Conservation (phyloP, 2,113 vertebrate genomes). For the Vidua chalybeata region DNA sequence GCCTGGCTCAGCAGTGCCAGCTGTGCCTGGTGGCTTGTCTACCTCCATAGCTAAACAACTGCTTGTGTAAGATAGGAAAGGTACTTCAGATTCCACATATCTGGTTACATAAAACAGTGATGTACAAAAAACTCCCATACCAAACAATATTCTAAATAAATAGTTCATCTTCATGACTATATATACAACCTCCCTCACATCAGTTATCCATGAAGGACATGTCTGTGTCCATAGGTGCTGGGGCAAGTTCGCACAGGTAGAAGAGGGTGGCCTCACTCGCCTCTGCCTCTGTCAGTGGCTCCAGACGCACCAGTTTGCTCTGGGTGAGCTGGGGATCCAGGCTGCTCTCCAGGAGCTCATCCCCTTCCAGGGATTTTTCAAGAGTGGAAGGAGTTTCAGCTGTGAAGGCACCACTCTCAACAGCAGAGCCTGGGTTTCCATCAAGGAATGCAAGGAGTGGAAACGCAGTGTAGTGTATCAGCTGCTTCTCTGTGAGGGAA, state of each 20-base stretch:
- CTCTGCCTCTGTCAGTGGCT: constrained; percentile 91
- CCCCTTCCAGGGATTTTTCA: constrained; percentile 72
- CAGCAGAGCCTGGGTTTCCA: constrained; percentile 75
- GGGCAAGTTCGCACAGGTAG: constrained; percentile 90
- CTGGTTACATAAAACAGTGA: constrained; percentile 73
- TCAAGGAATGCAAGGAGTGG: constrained; percentile 92
- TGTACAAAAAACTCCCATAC: constrained; percentile 77
- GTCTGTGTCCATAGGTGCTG: constrained; percentile 77
- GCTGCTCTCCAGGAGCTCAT: constrained; percentile 80
- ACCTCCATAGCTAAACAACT: neutral
- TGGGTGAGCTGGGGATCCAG: constrained; percentile 72
- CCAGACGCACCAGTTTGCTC: constrained; percentile 90
- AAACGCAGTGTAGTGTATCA: constrained; percentile 92
- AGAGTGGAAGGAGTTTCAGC: constrained; percentile 46
- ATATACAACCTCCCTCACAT: constrained; percentile 63
- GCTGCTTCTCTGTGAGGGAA: constrained; percentile 82
- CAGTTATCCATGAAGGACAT: constrained; percentile 78
- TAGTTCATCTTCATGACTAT: constrained; percentile 84
- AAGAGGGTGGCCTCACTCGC: constrained; percentile 91
- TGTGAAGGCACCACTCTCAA: constrained; percentile 51
- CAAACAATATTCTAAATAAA: constrained; percentile 84
- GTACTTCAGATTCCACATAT: constrained; percentile 61
- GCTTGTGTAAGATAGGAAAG: constrained; percentile 33
- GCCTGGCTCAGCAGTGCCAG: neutral
- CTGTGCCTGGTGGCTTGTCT: constrained; percentile 3